Conservation (phyloP, 1,140 invertebrate genomes). For the Pinna nobilis region DNA sequence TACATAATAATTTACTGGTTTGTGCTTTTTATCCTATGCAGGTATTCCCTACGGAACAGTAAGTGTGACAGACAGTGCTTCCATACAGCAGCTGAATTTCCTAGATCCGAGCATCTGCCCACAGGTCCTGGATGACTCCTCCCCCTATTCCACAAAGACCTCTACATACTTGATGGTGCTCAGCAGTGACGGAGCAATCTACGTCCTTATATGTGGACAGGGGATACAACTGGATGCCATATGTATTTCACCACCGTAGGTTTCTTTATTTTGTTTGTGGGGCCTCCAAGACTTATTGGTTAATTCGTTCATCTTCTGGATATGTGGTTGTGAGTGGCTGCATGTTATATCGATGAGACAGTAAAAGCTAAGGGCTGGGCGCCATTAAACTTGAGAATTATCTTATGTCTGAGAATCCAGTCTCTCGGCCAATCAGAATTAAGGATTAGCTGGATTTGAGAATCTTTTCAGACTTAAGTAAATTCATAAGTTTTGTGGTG, state of each 20-base stretch:
- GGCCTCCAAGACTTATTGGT: not conserved
- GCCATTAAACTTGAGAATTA: too few species aligned
- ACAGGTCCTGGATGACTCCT: slow-evolving; percentile 47
- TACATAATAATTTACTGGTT: not conserved
- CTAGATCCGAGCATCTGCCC: slow-evolving; percentile 65
- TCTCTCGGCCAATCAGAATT: too few species aligned
- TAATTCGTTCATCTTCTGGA: too few species aligned
- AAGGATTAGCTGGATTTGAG: too few species aligned
- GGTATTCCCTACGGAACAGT: slow-evolving; percentile 60
- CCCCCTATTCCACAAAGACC: slow-evolving; percentile 56
- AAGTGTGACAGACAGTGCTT: slow-evolving; percentile 42
- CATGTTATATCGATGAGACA: too few species aligned
- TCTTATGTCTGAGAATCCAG: too few species aligned
- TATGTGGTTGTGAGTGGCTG: too few species aligned
- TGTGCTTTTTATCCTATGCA: slow-evolving; percentile 28
- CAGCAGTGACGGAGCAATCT: slow-evolving; percentile 55
- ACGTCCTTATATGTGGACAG: slow-evolving; percentile 44
- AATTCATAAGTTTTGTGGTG: too few species aligned
- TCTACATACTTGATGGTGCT: slow-evolving; percentile 58
- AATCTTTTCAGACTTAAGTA: too few species aligned
- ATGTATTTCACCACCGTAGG: slow-evolving; percentile 54
- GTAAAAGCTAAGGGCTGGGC: too few species aligned
- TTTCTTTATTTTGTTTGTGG: not conserved
- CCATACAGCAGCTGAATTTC: slow-evolving; percentile 57
- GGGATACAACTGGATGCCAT: slow-evolving; percentile 46